Percentiles rank a stretch among this genome's conserved stretches.
These are phyloP conservation scores for Ectobius pallidus DNA, from an alignment of 2,888 invertebrate species.

Conservation along the genomic window DNA sequence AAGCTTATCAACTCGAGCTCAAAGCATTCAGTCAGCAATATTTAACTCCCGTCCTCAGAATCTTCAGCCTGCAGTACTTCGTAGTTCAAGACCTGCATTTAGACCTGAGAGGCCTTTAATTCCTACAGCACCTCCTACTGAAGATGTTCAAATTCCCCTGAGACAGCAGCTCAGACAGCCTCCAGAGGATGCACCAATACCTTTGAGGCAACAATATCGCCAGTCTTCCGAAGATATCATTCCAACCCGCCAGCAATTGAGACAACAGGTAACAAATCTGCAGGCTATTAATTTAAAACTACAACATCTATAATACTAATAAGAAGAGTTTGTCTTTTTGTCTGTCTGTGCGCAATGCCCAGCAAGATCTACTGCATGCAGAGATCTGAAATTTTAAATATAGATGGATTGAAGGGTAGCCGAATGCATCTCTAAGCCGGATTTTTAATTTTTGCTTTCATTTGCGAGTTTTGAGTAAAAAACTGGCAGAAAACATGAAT, in stretches of 20 bases:
- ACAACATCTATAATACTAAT: too few species aligned
- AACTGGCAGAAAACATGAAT: too few species aligned
- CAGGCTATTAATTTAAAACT: too few species aligned
- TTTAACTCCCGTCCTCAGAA: slow-evolving; percentile 36
- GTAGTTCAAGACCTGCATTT: slow-evolving; percentile 37
- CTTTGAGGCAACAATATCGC: not conserved
- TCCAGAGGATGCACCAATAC: not conserved
- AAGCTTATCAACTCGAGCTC: slow-evolving; percentile 32
- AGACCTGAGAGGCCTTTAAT: slow-evolving; percentile 28
- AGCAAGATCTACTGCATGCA: too few species aligned
- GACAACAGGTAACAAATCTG: slow-evolving; percentile 33
- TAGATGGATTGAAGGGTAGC: too few species aligned
- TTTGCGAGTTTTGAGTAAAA: too few species aligned
- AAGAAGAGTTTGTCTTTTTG: too few species aligned
- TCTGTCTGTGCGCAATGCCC: too few species aligned
- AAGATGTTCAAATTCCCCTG: slow-evolving; percentile 31
- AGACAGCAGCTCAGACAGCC: slow-evolving; percentile 35
- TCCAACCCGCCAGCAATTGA: slow-evolving; percentile 28
- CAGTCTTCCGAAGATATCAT: not conserved
- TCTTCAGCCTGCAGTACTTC: slow-evolving; percentile 35
- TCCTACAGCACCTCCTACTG: not conserved
- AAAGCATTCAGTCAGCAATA: slow-evolving; percentile 28
- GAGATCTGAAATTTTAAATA: too few species aligned
- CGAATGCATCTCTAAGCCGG: too few species aligned
- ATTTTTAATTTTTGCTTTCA: too few species aligned